Base-by-base conservation (phyloP, 2,113 vertebrate genomes). In the Larimichthys crocea region DNA sequence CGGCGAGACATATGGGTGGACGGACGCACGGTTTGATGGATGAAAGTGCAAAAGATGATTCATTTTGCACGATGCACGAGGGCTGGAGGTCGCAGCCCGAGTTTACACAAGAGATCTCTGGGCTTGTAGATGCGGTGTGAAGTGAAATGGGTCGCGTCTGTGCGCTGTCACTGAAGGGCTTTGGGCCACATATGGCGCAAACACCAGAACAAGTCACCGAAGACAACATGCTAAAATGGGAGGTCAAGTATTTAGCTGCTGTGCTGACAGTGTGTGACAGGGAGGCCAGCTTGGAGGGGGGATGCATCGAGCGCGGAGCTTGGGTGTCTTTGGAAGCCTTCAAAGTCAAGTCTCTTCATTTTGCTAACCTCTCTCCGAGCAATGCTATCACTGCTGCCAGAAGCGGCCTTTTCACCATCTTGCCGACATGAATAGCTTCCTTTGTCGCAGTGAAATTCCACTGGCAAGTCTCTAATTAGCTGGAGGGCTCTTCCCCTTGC, bases 391-490 rank as follows among this genome's bases (percentile, higher is more conserved):
- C 69, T 5, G 81, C 80, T 80, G 87, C 90, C 89, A 80, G 71
- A 15, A 40, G n/a, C 48, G 48, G 82, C 80, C 87, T 84, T 84
- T 86, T 86, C 88, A 70, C 79, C 76, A 53, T 70, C 74, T 50
- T 20, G 75, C 69, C 50, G 31, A 79, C 74, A 74, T 93, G 89
- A 93, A 93, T 92, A 70, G 88, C 80, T 81, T 50, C 82, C 89
- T 93, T 94, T 93, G 91, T 94, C 48, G 14, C 49, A 46, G 69
- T 59, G 59, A 86, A 90, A 93, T 91, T 92, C 90, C 91, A 85
- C 86, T 82, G 90, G 86, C 85, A 88, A 83, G 74, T 64, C 81
- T 90, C 78, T 88, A 91, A 93, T 94, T 91, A 93, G 91, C 88
- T 77, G 59, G 75, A 85, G 81, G 84, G 85, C 86, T 89, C 85